Base-by-base conservation (phyloP, 2,888 invertebrate genomes). In the Ethmia dodecea region DNA sequence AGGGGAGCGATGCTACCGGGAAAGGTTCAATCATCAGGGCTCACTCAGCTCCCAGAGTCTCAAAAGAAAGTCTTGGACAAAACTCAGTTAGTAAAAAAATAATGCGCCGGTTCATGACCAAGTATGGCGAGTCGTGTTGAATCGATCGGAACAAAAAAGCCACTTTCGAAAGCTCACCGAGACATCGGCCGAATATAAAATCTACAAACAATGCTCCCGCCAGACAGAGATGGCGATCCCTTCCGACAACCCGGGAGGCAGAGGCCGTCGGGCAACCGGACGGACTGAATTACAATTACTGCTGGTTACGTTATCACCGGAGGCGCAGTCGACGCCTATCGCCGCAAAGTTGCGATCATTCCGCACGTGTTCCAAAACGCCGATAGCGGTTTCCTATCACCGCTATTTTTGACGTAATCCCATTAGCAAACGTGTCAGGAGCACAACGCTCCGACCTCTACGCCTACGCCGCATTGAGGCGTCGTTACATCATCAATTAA, bases 161-260 rank as follows among this genome's bases (percentile, higher is more conserved):
- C 16, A 47, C 49, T 55, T 58, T 56, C 50, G 42, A 56, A 56
- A 59, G 47, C 42, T 50, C 34, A 18, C 8, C 34, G 33, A 14
- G 24, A 37, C 28, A 33, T 25, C 22, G 36, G 10, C 18, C 28
- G 33, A 34, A 30, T 33, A 34, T 11, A 31, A 34, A 37, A 13
- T 13, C 27, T n/a, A n/a, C n/a, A 14, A 31, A 24, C 34, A 32
- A 32, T 26, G 35, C 38, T 36, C 31, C 28, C 25, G 28, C 18
- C 5, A n/a, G 10, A 9, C 15, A 13, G 10, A 12, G 33, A 8
- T 4, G n/a, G 14, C 27, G 15, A 10, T 18, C n/a, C 14, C 30
- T n/a, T n/a, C 18, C 18, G 26, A 6, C 11, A n/a, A 26, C n/a
- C n/a, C 22, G n/a, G 22, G 22, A 22, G 22, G 8, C 22, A 22